phyloP scores from a whole-genome alignment of 2,797 vertebrate genomes.

The Galagoides demidoff region DNA sequence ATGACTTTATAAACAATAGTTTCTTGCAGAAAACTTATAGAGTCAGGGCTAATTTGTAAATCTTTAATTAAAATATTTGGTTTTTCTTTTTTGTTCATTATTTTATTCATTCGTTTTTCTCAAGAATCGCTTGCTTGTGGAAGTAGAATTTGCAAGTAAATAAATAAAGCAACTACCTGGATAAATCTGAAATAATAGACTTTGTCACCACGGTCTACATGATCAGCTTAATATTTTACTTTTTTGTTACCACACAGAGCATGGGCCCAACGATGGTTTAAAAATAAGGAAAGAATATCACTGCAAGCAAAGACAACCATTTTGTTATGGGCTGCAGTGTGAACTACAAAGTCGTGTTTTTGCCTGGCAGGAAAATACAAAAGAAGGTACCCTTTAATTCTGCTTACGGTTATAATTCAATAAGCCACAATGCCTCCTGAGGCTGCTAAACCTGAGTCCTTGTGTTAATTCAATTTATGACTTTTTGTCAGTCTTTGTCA shows the following conservation, averaged over 20 bases:
- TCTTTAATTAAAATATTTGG: background rate
- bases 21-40: conserved; percentile 1
- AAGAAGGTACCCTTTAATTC: conserved; percentile 64
- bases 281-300: conserved; percentile 1
- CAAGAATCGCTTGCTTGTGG: background rate
- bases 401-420: conserved; percentile 68
- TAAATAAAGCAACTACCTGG: background rate
- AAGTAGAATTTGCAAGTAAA: background rate
- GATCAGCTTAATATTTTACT: conserved; percentile 5
- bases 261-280: background rate
- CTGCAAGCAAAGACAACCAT: background rate
- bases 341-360: background rate
- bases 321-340: background rate
- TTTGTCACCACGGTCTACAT: background rate
- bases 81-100: background rate
- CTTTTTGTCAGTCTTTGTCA: conserved; percentile 70
- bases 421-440: conserved; percentile 37
- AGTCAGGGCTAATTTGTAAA: background rate
- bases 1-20: background rate
- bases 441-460: conserved; percentile 48
- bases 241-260: background rate
- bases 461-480: conserved; percentile 70
- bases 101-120: conserved; percentile 18
- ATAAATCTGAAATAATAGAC: background rate
- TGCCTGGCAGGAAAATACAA: conserved; percentile 46